phyloP scores from a whole-genome alignment of 2,888 invertebrate species.

The Drosophila percnosoma region DNA sequence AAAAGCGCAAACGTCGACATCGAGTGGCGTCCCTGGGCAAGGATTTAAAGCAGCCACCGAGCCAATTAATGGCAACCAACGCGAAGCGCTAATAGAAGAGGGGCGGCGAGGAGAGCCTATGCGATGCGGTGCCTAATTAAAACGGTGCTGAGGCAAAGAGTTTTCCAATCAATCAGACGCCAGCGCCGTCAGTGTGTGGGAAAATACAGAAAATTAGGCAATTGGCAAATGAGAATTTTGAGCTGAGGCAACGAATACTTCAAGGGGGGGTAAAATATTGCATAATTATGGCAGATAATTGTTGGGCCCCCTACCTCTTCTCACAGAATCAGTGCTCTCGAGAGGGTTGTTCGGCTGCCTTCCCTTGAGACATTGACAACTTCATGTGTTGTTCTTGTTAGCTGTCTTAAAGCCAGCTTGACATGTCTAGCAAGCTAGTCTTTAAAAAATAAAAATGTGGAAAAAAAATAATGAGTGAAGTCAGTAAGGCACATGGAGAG shows the following conservation, averaged over 20 bases:
- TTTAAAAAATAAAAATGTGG: constrained; percentile 29
- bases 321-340: constrained; percentile 17
- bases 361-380: constrained; percentile 66
- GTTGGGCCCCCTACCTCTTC: constrained; percentile 31
- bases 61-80: constrained; percentile 74
- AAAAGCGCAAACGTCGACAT: constrained; percentile 60
- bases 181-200: constrained; percentile 54
- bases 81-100: constrained; percentile 5
- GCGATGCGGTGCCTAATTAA: constrained; percentile 65
- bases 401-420: constrained; percentile 74
- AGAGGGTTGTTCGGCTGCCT: constrained; percentile 63
- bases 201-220: constrained; percentile 77
- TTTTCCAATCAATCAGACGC: constrained; percentile 79
- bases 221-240: constrained; percentile 67
- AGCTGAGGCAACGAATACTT: constrained; percentile 16
- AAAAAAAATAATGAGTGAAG: constrained; percentile 44
- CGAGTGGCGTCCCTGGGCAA: constrained; percentile 41
- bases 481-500: constrained; percentile 69
- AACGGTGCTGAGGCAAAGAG: constrained; percentile 55
- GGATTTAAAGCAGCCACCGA: constrained; percentile 64
- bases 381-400: constrained; percentile 53
- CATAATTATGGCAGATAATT: constrained; percentile 79
- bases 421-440: constrained; percentile 44
- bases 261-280: constrained; percentile 54
- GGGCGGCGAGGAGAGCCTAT: background rate